Percentiles rank a stretch among this genome's conserved stretches.
phyloP scores from a whole-genome alignment of 2,113 vertebrate genomes.

The Cromileptes altivelis region DNA sequence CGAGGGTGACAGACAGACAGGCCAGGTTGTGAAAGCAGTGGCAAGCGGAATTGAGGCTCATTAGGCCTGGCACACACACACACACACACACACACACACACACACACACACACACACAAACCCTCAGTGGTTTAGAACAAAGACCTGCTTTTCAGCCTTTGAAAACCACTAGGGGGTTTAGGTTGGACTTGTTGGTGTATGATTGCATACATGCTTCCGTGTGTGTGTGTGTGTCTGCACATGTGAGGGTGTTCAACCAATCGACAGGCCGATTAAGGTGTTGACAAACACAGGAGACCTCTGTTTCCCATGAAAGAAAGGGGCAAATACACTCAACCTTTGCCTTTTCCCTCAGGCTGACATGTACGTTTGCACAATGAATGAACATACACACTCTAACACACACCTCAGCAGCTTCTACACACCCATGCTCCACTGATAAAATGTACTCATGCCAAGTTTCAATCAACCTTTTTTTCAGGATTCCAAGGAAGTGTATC shows the following conservation, averaged over 20 bases:
- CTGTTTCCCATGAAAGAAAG: slow-evolving; percentile 39
- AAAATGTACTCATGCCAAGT: neutral
- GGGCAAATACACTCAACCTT: neutral
- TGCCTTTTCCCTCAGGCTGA: neutral
- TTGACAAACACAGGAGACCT: slow-evolving; percentile 57
- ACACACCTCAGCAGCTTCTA: slow-evolving; percentile 1
- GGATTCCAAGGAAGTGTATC: neutral
- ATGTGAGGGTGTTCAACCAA: slow-evolving; percentile 44
- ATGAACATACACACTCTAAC: neutral
- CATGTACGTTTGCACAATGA: neutral
- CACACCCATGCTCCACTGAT: neutral
- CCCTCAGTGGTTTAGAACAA: slow-evolving; percentile 46
- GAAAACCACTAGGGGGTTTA: slow-evolving; percentile 28
- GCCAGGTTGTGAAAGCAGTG: slow-evolving; percentile 14
- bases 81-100: slow-evolving; percentile 1
- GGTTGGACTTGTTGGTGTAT: slow-evolving; percentile 6
- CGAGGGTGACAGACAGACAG: slow-evolving; percentile 20
- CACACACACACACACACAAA: slow-evolving; percentile 8
- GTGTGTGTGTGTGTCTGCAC: neutral
- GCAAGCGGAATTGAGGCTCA: slow-evolving; percentile 33
- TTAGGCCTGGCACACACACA: slow-evolving; percentile 28
- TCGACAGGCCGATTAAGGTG: slow-evolving; percentile 37
- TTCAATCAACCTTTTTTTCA: neutral
- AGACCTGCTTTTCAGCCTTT: slow-evolving; percentile 38
- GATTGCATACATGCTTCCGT: neutral